These are phyloP conservation scores for Microhierax caerulescens DNA, from an alignment of 2,797 vertebrate species.

Conservation along the genomic window DNA sequence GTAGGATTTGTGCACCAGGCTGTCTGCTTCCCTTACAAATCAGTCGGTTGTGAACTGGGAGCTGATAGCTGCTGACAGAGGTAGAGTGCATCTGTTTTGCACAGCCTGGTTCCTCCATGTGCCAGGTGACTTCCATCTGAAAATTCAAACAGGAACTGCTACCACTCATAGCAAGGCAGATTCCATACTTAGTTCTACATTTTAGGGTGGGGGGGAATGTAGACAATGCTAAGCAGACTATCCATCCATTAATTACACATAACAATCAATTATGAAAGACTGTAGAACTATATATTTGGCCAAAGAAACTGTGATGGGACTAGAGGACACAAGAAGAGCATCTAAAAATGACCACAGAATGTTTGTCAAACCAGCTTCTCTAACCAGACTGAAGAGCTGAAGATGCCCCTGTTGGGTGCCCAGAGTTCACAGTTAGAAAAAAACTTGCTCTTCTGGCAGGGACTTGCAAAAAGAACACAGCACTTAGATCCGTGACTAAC, in stretches of 20 bases:
- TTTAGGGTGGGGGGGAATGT: background rate
- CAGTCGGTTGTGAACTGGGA: background rate
- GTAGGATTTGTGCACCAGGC: background rate
- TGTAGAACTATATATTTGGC: background rate
- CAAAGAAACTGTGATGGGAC: background rate
- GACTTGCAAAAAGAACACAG: background rate
- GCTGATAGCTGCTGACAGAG: background rate
- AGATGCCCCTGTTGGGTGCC: background rate
- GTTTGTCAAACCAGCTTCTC: background rate
- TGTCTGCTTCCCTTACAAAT: background rate
- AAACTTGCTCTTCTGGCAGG: background rate
- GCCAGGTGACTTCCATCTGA: background rate
- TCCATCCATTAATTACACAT: background rate
- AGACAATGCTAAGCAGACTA: background rate
- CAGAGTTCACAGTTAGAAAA: background rate
- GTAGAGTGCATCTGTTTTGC: background rate
- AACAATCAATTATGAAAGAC: background rate
- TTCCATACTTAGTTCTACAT: background rate
- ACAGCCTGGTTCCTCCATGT: background rate
- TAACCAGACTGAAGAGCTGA: background rate
- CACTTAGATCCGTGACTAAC: background rate
- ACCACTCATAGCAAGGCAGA: background rate
- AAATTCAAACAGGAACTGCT: background rate
- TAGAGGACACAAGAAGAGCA: background rate
- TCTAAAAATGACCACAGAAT: background rate